These are phyloP conservation scores for Seira musarum DNA, from an alignment of 2,888 invertebrate genomes.

Conservation along the genomic window DNA sequence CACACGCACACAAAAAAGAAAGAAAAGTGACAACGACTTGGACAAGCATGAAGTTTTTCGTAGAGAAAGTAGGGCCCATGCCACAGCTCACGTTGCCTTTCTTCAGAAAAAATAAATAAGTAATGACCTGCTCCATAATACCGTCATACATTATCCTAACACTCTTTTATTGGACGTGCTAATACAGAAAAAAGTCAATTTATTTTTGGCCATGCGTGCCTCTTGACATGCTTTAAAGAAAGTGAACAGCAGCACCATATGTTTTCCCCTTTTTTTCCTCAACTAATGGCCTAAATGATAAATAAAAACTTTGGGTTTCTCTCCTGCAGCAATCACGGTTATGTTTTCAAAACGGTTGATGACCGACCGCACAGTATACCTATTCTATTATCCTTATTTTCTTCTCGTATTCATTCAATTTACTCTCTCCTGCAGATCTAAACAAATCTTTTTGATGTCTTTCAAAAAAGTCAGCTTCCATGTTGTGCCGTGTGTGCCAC, in stretches of 20 bases:
- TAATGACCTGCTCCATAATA: background rate
- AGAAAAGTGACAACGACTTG: background rate
- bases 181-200: background rate
- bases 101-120: background rate
- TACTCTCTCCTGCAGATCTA: background rate
- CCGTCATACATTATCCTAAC: background rate
- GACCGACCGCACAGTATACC: no score
- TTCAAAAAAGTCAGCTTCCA: background rate
- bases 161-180: background rate
- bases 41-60: background rate
- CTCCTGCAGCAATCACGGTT: background rate
- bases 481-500: no score
- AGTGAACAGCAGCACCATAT: background rate
- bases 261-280: background rate
- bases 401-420: background rate
- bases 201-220: background rate
- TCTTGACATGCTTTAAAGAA: background rate
- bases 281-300: background rate
- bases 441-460: background rate
- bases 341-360: background rate
- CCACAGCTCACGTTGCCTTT: background rate
- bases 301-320: background rate
- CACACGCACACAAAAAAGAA: background rate
- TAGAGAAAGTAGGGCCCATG: background rate
- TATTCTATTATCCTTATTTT: background rate